These are phyloP conservation scores for Dendrolimus punctatus DNA, from an alignment of 1,140 invertebrate genomes.

Conservation along the genomic window DNA sequence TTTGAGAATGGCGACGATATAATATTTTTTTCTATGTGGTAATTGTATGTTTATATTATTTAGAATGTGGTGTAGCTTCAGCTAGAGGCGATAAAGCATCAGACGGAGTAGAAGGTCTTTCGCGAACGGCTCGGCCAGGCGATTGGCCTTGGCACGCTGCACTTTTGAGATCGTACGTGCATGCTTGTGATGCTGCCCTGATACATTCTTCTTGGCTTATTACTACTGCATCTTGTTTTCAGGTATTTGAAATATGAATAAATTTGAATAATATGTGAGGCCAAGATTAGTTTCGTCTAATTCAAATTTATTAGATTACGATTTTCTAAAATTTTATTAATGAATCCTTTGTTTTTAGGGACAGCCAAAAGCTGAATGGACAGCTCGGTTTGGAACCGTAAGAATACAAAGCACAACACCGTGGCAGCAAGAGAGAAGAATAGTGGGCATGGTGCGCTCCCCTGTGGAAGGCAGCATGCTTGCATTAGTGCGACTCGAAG, in stretches of 20 bases:
- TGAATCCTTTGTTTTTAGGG: conserved; percentile 64
- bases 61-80: conserved; percentile 85
- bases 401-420: conserved; percentile 84
- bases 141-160: conserved; percentile 94
- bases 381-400: conserved; percentile 83
- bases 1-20: no score
- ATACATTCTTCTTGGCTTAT: conserved; percentile 85
- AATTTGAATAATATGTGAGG: no score
- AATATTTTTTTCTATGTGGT: no score
- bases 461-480: conserved; percentile 90
- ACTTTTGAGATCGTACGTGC: conserved; percentile 86
- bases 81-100: conserved; percentile 71
- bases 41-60: no score
- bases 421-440: conserved; percentile 89
- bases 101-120: conserved; percentile 70
- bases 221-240: conserved; percentile 91
- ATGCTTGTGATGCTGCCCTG: conserved; percentile 90
- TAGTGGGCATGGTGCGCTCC: conserved; percentile 91
- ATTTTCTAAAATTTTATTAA: no score
- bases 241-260: conserved; percentile 54
- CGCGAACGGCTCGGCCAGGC: conserved; percentile 80
- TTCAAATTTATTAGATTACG: no score
- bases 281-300: no score
- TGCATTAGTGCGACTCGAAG: conserved; percentile 85
- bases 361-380: conserved; percentile 89